Evolutionary conservation across 2,888 invertebrate genomes (phyloP).

Genomic region (Agapostemon virescens): DNA sequence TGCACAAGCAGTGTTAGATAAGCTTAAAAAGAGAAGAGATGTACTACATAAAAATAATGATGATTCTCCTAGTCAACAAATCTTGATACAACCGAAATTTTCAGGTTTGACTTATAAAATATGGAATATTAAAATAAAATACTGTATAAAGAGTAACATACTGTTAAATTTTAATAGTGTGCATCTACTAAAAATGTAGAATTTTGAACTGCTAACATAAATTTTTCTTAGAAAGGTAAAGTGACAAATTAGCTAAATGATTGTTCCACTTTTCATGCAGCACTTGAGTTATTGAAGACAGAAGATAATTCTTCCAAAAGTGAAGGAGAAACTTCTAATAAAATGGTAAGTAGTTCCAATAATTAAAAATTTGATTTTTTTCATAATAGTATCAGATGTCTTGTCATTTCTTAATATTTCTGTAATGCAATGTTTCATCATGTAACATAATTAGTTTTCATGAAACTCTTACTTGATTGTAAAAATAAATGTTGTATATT

Average conservation of each 20-base stretch:
- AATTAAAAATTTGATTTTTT: background rate
- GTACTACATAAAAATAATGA: constrained; percentile 44
- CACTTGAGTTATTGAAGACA: constrained; percentile 64
- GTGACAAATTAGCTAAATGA: constrained; percentile 65
- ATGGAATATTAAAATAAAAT: background rate
- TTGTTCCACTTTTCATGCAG: constrained; percentile 71
- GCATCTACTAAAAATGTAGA: constrained; percentile 7
- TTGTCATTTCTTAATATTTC: constrained; percentile 5
- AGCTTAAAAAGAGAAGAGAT: constrained; percentile 34
- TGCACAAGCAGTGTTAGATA: constrained; percentile 27
- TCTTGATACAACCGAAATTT: constrained; percentile 44
- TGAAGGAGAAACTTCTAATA: constrained; percentile 66
- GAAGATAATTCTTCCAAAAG: constrained; percentile 68
- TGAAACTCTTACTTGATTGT: background rate
- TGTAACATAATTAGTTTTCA: constrained; percentile 21
- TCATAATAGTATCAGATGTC: background rate
- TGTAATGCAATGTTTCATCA: constrained; percentile 1
- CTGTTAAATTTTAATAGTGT: constrained; percentile 2
- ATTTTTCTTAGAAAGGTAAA: constrained; percentile 66
- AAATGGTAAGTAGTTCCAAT: constrained; percentile 62
- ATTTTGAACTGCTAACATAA: constrained; percentile 57
- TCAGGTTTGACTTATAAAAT: constrained; percentile 59
- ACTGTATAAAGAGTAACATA: background rate
- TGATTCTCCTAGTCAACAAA: constrained; percentile 41
- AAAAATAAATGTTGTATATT: background rate